Conservation (phyloP, 1,140 invertebrate species). For the Battus philenor region DNA sequence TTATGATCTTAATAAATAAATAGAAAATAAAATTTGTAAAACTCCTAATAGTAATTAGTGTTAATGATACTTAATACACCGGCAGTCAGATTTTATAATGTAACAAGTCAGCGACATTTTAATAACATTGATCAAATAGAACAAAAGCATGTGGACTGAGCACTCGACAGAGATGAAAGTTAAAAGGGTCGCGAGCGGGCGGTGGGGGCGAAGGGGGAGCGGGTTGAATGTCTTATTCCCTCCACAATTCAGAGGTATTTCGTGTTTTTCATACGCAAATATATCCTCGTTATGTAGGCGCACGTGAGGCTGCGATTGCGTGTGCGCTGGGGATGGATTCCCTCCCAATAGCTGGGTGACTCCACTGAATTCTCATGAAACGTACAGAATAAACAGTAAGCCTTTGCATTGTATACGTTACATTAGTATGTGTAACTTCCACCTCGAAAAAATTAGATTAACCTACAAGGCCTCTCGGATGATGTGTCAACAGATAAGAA, state of each 20-base stretch:
- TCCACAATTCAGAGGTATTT: conserved; percentile 75
- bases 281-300: conserved; percentile 73
- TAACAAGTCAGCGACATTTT: conserved; percentile 70
- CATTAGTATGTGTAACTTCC: too few relatives aligned
- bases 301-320: conserved; percentile 69
- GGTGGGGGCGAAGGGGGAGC: conserved; percentile 37
- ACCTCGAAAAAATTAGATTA: too few relatives aligned
- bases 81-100: conserved; percentile 70
- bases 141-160: conserved; percentile 75
- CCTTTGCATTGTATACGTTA: too few relatives aligned
- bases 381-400: not conserved
- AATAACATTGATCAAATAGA: conserved; percentile 76
- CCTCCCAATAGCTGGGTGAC: too few relatives aligned
- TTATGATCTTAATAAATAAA: too few relatives aligned
- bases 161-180: conserved; percentile 75
- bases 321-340: conserved; percentile 30
- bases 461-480: too few relatives aligned
- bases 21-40: too few relatives aligned
- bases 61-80: conserved; percentile 18
- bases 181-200: conserved; percentile 69
- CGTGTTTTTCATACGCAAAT: conserved; percentile 76
- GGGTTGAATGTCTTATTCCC: conserved; percentile 74
- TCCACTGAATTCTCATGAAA: too few relatives aligned
- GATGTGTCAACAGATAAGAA: too few relatives aligned
- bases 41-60: too few relatives aligned